Evolutionary conservation across 2,113 vertebrate species (phyloP), one percentile per base, ranked within the genome.

Genomic region (Sinocyclocheilus anophthalmus): DNA sequence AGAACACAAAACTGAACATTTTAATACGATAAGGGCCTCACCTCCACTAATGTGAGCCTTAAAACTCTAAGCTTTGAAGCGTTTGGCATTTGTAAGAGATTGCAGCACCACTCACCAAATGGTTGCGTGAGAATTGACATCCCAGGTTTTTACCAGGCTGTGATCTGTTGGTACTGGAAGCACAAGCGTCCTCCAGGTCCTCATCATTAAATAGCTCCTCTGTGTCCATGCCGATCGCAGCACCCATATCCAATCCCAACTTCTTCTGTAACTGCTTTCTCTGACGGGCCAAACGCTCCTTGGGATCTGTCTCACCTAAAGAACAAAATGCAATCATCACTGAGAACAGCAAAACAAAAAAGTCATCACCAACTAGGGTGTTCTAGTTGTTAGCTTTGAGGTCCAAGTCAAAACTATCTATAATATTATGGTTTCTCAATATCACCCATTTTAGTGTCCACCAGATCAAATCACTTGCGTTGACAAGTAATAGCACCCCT

Each of bases 191-290:
- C 93, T 99, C 97, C 87, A 99, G 92, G 92, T 99, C 98, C 89
- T 99, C 98, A 48, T 99, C 98, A 42, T 99, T 99, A 90, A 99
- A 99, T 26, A 99, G 95, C 82, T 99, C 98, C 90, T 99, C 96
- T 13, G 98, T 99, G 90, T 96, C 97, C 97, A 99, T 98, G 89
- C 97, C 98, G 85, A 99, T 97, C 13, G 97, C 97, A 84, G 97
- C 97, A 85, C 98, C 97, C 96, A 99, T 98, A 92, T 99, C 97
- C 90, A 99, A 95, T 69, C 98, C 98, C 88, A 99, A 94, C 91
- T 99, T 99, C 93, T 97, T 98, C 87, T 99, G 98, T 77, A 99
- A 94, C 59, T 99, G 93, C 91, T 97, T 99, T 86, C 98, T 96
- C 87, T 99, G 98, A 4, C 97, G 96, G 26, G 97, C 96, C 92